Percentiles rank a stretch among this genome's conserved stretches.
phyloP scores from a whole-genome alignment of 2,113 vertebrate genomes.

The Tursiops truncatus region DNA sequence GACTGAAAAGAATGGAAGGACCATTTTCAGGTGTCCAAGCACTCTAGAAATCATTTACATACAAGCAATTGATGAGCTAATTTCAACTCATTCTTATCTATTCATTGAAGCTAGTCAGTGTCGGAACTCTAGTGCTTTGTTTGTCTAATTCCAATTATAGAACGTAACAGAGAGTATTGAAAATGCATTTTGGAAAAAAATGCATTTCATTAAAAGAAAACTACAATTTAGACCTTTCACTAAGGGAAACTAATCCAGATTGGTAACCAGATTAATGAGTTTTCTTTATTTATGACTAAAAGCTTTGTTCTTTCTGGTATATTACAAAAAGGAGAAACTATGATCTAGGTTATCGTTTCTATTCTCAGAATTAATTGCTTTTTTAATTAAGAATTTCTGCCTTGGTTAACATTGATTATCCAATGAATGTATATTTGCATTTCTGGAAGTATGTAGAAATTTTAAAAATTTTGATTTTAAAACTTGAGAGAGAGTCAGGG shows the following conservation, averaged over 20 bases:
- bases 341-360: constrained; percentile 23
- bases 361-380: constrained; percentile 28
- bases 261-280: constrained; percentile 23
- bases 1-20: constrained; percentile 9
- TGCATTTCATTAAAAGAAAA: constrained; percentile 8
- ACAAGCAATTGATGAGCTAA: constrained; percentile 50
- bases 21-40: constrained; percentile 19
- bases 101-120: constrained; percentile 48
- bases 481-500: background rate
- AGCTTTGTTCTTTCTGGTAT: background rate
- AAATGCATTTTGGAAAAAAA: constrained; percentile 44
- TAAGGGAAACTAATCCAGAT: constrained; percentile 43
- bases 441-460: background rate
- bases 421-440: background rate
- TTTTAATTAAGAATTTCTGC: constrained; percentile 59
- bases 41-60: constrained; percentile 62
- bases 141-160: constrained; percentile 53
- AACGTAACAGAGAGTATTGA: constrained; percentile 29
- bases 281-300: constrained; percentile 44
- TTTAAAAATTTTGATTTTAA: constrained; percentile 35
- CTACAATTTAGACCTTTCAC: constrained; percentile 47
- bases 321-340: constrained; percentile 34
- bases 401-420: constrained; percentile 34
- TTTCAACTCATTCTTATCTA: constrained; percentile 68
- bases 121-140: constrained; percentile 42